These are phyloP conservation scores for Aptenodytes forsteri DNA, from an alignment of 2,113 vertebrate species.

Conservation along the genomic window DNA sequence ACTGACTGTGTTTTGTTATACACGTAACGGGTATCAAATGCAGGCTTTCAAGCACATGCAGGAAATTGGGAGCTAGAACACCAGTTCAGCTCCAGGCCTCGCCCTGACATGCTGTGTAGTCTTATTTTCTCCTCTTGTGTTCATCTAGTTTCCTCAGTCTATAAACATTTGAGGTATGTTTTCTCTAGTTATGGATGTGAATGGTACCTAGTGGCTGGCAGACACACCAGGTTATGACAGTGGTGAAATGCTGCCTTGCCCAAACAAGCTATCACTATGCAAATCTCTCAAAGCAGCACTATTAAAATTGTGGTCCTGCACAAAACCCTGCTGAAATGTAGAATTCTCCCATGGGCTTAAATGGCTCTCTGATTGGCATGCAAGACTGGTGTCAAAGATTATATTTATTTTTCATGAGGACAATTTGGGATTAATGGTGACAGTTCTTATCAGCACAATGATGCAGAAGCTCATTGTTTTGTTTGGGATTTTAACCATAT, in stretches of 20 bases:
- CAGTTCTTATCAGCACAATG: neutral
- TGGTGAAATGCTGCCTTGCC: neutral
- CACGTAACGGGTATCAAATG: too few species aligned
- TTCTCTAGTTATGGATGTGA: neutral
- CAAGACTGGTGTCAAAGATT: neutral
- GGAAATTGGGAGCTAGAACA: neutral
- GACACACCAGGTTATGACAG: too few species aligned
- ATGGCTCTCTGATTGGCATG: neutral
- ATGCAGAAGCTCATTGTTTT: neutral
- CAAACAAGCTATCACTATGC: too few species aligned
- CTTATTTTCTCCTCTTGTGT: neutral
- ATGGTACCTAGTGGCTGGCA: neutral
- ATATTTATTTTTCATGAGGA: neutral
- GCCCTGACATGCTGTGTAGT: neutral
- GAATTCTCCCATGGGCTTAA: neutral
- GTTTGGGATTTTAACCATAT: neutral
- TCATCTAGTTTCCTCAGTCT: neutral
- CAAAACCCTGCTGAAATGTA: neutral
- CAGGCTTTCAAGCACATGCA: neutral
- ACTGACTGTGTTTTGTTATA: neutral
- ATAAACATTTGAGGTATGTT: neutral
- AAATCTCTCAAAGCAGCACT: neutral
- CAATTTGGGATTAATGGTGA: neutral
- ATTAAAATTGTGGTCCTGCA: neutral
- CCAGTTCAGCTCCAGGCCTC: accelerated